These are phyloP conservation scores for Genyomyrus donnyi DNA, from an alignment of 2,113 vertebrate genomes.

Conservation along the genomic window DNA sequence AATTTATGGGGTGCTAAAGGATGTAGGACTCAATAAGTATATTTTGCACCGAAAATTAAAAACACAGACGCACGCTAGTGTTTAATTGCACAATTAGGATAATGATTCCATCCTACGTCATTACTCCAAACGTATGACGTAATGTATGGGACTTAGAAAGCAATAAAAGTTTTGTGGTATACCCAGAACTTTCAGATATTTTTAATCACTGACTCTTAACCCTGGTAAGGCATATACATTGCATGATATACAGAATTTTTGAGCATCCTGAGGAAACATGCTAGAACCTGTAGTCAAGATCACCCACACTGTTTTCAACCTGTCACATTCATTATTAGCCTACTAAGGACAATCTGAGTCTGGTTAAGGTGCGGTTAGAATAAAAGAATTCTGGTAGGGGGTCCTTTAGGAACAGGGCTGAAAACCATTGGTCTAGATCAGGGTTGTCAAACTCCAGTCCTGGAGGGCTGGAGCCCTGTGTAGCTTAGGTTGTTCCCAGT, in stretches of 20 bases:
- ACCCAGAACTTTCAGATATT: background rate
- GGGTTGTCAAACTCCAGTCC: no score
- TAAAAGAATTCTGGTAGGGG: background rate
- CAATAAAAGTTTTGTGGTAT: background rate
- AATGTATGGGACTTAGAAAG: background rate
- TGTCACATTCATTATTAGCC: background rate
- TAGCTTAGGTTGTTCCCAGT: no score
- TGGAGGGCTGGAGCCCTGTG: no score
- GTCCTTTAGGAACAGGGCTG: background rate
- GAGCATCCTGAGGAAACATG: background rate
- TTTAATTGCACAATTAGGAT: background rate
- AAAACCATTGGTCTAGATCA: no score
- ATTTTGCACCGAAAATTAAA: background rate
- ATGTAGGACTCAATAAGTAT: background rate
- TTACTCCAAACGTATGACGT: background rate
- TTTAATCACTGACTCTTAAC: background rate
- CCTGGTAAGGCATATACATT: background rate
- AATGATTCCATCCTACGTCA: background rate
- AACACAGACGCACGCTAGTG: background rate
- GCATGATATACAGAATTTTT: background rate
- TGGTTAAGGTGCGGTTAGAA: background rate
- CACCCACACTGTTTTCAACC: background rate
- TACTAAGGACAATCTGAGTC: background rate
- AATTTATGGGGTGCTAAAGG: background rate
- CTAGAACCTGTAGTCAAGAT: background rate